Evolutionary conservation across 1,140 invertebrate species (phyloP).

Genomic region (Paramacrobiotus metropolitanus): DNA sequence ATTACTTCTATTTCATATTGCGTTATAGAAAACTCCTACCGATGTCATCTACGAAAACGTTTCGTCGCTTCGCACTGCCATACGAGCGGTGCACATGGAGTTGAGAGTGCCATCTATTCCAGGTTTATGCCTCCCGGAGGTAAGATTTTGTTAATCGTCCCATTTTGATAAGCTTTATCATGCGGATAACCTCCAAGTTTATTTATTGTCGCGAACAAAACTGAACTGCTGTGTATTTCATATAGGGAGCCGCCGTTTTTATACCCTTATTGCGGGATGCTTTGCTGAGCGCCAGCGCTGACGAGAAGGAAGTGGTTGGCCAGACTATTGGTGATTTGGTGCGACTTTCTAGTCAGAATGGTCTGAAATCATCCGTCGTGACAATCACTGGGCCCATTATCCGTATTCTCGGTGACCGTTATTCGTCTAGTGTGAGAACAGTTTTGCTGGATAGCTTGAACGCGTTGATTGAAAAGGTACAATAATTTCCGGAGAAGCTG

Average conservation of each 20-base stretch:
- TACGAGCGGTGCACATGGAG: conserved; percentile 11
- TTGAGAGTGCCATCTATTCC: conserved; percentile 37
- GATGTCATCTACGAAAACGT: conserved; percentile 12
- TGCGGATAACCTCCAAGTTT: neutral
- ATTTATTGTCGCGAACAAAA: neutral
- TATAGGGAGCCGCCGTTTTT: conserved; percentile 63
- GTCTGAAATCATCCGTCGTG: conserved; percentile 77
- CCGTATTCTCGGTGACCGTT: conserved; percentile 83
- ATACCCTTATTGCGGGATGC: conserved; percentile 85
- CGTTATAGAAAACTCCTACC: neutral
- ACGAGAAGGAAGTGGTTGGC: conserved; percentile 80
- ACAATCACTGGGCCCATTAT: conserved; percentile 92
- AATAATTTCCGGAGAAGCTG: no score
- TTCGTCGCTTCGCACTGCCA: conserved; percentile 14
- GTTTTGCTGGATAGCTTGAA: conserved; percentile 83
- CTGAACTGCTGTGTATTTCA: conserved; percentile 9
- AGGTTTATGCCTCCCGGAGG: conserved; percentile 80
- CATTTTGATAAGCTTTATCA: no score
- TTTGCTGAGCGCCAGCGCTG: conserved; percentile 72
- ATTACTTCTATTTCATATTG: no score
- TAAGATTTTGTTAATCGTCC: conserved; percentile 12
- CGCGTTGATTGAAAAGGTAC: conserved; percentile 63
- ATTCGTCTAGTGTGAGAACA: conserved; percentile 72
- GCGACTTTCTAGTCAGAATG: conserved; percentile 20
- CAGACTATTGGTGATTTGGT: conserved; percentile 41